phyloP scores from a whole-genome alignment of 2,888 invertebrate genomes.

The Trachelus iudaicus region DNA sequence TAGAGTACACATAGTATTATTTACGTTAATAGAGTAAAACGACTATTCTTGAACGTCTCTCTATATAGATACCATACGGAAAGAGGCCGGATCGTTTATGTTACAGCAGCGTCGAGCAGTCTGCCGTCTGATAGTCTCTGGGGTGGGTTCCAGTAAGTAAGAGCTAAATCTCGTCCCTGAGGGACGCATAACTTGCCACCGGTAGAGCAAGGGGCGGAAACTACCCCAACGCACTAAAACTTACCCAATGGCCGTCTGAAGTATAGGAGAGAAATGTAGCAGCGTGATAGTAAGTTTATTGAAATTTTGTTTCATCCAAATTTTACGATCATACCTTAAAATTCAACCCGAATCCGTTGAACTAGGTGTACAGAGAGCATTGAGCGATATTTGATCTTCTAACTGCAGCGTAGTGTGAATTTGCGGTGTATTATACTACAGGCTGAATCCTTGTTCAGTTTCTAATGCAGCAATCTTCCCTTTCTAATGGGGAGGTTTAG shows the following conservation, averaged over 20 bases:
- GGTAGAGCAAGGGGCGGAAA: not conserved
- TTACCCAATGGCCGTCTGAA: not conserved
- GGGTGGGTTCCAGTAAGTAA: constrained; percentile 38
- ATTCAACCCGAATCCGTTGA: not conserved
- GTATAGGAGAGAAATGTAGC: not conserved
- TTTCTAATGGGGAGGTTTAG: not conserved
- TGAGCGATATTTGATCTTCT: not conserved
- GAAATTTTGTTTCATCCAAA: not conserved
- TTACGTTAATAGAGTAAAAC: not conserved
- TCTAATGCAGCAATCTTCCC: not conserved
- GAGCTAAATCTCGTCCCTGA: constrained; percentile 37
- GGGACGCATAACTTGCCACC: not conserved
- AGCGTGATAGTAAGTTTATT: not conserved
- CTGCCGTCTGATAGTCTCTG: constrained; percentile 31
- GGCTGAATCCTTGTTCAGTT: not conserved
- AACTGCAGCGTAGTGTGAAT: not conserved
- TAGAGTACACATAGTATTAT: not conserved
- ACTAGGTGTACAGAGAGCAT: not conserved
- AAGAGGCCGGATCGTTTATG: constrained; percentile 18
- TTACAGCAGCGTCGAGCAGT: constrained; percentile 21
- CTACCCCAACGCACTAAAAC: not conserved
- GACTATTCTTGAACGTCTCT: not conserved
- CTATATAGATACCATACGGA: not conserved
- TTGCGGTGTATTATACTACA: not conserved
- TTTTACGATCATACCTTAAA: not conserved